Evolutionary conservation across 2,888 invertebrate species (phyloP), one percentile per base, ranked within the genome.

Genomic region (Globia sparganii): DNA sequence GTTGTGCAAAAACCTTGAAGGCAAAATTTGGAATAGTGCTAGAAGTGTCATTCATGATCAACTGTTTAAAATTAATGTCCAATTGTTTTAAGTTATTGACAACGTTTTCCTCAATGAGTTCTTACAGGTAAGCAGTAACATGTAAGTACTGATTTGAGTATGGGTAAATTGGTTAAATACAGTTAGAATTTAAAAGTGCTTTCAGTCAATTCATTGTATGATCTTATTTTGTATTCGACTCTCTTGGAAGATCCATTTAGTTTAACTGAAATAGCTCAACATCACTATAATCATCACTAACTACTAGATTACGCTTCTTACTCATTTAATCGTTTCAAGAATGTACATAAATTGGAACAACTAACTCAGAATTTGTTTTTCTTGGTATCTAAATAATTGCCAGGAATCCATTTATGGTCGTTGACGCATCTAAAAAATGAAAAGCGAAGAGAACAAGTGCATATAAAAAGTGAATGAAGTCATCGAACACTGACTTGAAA

Each of bases 401-500:
- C 76, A 75, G n/a, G 68, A 75, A 79, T 68, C 61, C 74, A 62
- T 73, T 73, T 67, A 76, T 56, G 49, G 49, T 61, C 43, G 11
- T 69, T 72, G 46, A 49, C 46, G 43, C 15, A 69, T 71, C 68
- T 61, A 80, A 82, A 80, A 79, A 84, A 56, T 34, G 15, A 58
- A 62, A 37, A 75, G n/a, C 56, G 31, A 67, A 77, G 62, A 72
- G 37, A 82, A 83, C 80, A 79, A 78, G 75, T 81, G 81, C 75
- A 46, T 43, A 53, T 68, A 88, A 86, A 83, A 84, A 89, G 40
- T 28, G 40, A 61, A 80, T 85, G 79, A 87, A 84, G 83, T 79
- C 82, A 83, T 59, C 53, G 43, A 75, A 74, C 34, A 70, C 67
- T 78, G 68, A 73, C 76, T 72, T 71, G 34, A 77, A 76, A 43